Evolutionary conservation across 2,888 invertebrate genomes (phyloP), one percentile per base, ranked within the genome.

Genomic region (Dendrolimus houi): DNA sequence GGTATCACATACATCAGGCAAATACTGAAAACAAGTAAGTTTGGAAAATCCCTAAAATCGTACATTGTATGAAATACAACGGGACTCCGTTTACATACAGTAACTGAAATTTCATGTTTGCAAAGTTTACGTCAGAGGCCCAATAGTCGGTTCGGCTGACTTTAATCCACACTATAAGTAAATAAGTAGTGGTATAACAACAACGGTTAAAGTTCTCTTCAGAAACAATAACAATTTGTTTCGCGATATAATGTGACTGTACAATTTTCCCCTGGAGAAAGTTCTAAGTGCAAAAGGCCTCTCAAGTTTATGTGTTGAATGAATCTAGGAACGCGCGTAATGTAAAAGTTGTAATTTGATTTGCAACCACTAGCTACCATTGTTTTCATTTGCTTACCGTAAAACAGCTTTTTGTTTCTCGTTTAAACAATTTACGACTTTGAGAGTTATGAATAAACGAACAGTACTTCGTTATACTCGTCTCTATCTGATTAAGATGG

Each of bases 301-400:
- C 76, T 73, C 79, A 81, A 83, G 80, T 81, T 82, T 79, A 83
- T 81, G 77, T 78, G 78, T 77, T 79, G 78, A 83, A 82, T 81
- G 81, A 82, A 81, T 81, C 78, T 77, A 78, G 78, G 67, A 76
- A 73, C 72, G 68, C 70, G 66, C 71, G 77, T 81, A 81, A 83
- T 83, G 82, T 77, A 78, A 79, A 83, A 84, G 83, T 84, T 83
- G 80, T 82, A 79, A 83, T 83, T 83, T 83, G 80, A 82, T 83
- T 84, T 83, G 82, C 78, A 75, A 78, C 79, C 77, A 80, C 77
- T 77, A 75, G 69, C 70, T 62, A 65, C 72, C 67, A 69, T 77
- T 81, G 79, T 81, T 76, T 77, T 73, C 74, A 77, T 79, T 79
- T 77, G 73, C 71, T 69, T 75, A 72, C 70, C 67, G 61, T 62